These are phyloP conservation scores for Beroe ovata DNA, from an alignment of 37 sponge, comb jelly and placozoan genomes.

Conservation along the genomic window DNA sequence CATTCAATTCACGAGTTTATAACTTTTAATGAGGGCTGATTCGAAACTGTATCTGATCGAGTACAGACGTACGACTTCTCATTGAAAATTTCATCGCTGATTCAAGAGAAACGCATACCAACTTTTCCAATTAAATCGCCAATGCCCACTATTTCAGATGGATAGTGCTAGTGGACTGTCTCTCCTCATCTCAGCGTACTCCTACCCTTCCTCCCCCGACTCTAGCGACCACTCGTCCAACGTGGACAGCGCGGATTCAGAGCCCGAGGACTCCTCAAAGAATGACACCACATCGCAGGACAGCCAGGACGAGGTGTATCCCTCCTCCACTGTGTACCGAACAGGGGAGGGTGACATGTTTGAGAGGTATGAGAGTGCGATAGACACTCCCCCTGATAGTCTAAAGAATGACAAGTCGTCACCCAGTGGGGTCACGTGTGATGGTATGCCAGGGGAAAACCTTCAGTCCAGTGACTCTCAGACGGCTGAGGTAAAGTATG, in stretches of 20 bases:
- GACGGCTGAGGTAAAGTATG: not conserved
- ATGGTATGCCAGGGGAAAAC: not conserved
- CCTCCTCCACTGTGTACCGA: not conserved
- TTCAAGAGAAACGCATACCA: too few species aligned
- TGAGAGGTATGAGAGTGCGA: conserved; percentile 20
- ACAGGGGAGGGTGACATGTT: conserved; percentile 44
- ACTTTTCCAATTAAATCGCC: too few species aligned
- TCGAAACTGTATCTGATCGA: too few species aligned
- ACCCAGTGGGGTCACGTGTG: not conserved
- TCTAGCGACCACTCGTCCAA: not conserved
- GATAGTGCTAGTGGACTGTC: conserved; percentile 5
- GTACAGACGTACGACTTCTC: too few species aligned
- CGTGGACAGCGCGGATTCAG: not conserved
- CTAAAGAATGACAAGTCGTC: not conserved
- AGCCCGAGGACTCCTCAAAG: not conserved
- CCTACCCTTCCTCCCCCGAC: conserved; percentile 50
- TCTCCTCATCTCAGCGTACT: conserved; percentile 61
- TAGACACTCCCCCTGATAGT: conserved; percentile 15
- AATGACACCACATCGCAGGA: not conserved
- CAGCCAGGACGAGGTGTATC: not conserved
- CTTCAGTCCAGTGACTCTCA: not conserved
- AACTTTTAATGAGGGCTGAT: too few species aligned
- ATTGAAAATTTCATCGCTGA: too few species aligned
- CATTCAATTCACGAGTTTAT: too few species aligned
- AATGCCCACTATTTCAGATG: not conserved